These are phyloP conservation scores for Aegypius monachus DNA, from an alignment of 2,113 vertebrate species.

Conservation along the genomic window DNA sequence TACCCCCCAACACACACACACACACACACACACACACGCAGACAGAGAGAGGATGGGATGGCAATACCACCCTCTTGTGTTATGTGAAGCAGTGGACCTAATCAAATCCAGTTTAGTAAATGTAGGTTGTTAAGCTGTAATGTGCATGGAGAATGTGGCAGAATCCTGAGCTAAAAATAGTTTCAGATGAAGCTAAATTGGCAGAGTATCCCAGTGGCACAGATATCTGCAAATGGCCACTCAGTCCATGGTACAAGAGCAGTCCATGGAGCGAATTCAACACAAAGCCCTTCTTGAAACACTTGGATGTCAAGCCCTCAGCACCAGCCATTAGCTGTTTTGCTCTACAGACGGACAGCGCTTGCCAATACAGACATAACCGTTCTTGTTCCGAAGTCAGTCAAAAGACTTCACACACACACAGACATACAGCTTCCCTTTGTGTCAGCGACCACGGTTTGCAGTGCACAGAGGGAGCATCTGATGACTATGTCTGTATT, in stretches of 20 bases:
- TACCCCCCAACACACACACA: too few relatives aligned
- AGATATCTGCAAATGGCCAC: not conserved
- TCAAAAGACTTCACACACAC: not conserved
- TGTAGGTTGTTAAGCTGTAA: not conserved
- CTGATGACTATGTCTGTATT: fast-evolving
- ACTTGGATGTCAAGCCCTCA: not conserved
- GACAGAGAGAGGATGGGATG: not conserved
- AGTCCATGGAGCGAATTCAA: not conserved
- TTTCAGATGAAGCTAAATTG: not conserved
- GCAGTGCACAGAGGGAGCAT: not conserved
- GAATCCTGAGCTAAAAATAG: not conserved
- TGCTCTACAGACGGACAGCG: not conserved
- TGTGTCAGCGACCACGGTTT: not conserved
- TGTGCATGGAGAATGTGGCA: not conserved
- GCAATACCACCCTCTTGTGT: not conserved
- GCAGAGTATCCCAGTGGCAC: not conserved
- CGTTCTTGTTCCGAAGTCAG: not conserved
- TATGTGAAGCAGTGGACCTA: not conserved
- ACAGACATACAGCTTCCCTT: not conserved
- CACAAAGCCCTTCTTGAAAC: not conserved
- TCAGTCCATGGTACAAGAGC: not conserved
- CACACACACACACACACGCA: not conserved
- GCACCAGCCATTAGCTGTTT: not conserved
- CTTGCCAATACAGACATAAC: not conserved
- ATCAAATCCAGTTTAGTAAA: not conserved